Conservation (phyloP, 2,888 invertebrate genomes). For the Rhorus exstirpatorius region DNA sequence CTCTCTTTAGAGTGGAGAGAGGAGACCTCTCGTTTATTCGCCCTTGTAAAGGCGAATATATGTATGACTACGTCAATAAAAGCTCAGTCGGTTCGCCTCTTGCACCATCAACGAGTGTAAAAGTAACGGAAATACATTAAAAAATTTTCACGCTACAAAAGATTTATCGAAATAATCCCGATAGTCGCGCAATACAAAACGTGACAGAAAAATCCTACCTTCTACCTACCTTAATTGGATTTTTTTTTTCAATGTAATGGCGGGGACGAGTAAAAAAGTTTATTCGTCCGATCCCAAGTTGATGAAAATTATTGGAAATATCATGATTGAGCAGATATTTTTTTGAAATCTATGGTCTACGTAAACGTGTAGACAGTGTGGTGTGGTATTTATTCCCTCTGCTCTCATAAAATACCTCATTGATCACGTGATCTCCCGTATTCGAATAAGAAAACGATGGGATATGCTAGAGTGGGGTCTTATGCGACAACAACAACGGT, state of each 20-base stretch:
- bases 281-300: too few relatives aligned
- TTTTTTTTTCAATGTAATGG: too few relatives aligned
- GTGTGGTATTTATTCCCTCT: background rate
- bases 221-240: too few relatives aligned
- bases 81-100: background rate
- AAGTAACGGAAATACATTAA: background rate
- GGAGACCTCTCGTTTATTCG: conserved; percentile 32
- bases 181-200: background rate
- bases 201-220: background rate
- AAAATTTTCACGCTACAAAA: background rate
- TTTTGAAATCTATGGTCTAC: background rate
- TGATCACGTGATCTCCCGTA: conserved; percentile 65
- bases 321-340: background rate
- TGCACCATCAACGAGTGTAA: background rate
- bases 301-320: too few relatives aligned
- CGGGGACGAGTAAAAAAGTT: too few relatives aligned
- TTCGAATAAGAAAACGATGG: conserved; percentile 77
- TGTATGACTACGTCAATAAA: conserved; percentile 55
- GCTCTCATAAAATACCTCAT: conserved; percentile 39
- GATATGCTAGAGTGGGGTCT: conserved; percentile 69
- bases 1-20: conserved; percentile 41
- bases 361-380: background rate
- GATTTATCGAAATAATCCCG: background rate
- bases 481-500: conserved; percentile 14
- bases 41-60: conserved; percentile 50